Evolutionary conservation across 2,888 invertebrate species (phyloP).

Genomic region (Lithophane semibrunnea): DNA sequence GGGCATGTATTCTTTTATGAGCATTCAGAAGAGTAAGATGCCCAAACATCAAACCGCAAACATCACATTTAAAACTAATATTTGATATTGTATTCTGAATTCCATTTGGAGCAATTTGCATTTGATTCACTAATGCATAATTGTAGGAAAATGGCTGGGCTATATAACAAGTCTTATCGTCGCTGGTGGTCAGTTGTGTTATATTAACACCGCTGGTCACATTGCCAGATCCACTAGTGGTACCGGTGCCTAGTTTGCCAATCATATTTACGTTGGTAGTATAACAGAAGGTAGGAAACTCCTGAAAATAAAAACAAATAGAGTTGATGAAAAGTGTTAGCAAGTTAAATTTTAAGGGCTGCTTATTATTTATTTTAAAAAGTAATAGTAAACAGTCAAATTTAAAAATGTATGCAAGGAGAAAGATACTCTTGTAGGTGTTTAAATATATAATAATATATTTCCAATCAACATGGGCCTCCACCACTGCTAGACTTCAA

Average conservation of each 20-base stretch:
- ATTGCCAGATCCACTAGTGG: slow-evolving; percentile 80
- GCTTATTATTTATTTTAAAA: background rate
- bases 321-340: background rate
- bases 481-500: background rate
- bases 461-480: background rate
- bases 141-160: slow-evolving; percentile 95
- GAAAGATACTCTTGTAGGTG: background rate
- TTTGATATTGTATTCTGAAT: slow-evolving; percentile 94
- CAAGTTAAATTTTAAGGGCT: background rate
- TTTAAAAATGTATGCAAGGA: background rate
- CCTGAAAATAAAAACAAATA: slow-evolving; percentile 75
- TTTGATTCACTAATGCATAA: slow-evolving; percentile 96
- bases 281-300: slow-evolving; percentile 94
- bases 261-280: slow-evolving; percentile 93
- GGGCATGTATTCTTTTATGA: slow-evolving; percentile 95
- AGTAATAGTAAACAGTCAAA: background rate
- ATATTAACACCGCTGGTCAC: slow-evolving; percentile 91
- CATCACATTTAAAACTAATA: slow-evolving; percentile 96
- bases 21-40: slow-evolving; percentile 95
- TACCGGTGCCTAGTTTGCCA: slow-evolving; percentile 90
- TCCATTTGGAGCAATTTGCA: slow-evolving; percentile 94
- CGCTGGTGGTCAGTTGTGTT: slow-evolving; percentile 91
- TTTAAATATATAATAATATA: background rate
- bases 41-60: slow-evolving; percentile 96
- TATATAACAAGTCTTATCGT: slow-evolving; percentile 94